Percentiles rank a stretch among this genome's conserved stretches.
These are phyloP conservation scores for Cariama cristata DNA, from an alignment of 2,113 vertebrate species.

Conservation along the genomic window DNA sequence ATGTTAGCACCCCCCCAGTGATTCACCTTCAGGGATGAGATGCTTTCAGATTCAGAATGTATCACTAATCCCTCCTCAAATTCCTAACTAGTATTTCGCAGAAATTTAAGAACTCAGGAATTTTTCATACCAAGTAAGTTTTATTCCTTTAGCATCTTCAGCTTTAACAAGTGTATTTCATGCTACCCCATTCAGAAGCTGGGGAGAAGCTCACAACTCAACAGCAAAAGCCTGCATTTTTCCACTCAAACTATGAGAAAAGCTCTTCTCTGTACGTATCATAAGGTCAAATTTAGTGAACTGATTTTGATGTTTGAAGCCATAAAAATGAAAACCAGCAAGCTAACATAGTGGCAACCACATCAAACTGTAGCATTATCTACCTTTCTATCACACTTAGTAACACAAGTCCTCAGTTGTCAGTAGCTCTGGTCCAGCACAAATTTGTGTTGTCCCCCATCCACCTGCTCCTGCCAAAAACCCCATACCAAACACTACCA, in stretches of 20 bases:
- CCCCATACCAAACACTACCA: background rate
- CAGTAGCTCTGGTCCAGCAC: accelerated
- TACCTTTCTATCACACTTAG: background rate
- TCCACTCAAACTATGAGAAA: background rate
- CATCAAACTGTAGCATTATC: background rate
- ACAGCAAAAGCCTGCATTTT: background rate
- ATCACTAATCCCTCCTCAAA: background rate
- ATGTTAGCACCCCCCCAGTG: background rate
- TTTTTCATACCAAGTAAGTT: background rate
- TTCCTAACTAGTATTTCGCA: background rate
- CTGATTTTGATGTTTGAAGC: background rate
- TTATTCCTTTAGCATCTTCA: background rate
- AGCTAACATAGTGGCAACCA: background rate
- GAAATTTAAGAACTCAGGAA: background rate
- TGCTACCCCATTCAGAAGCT: background rate
- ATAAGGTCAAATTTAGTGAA: background rate
- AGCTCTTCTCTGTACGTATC: background rate
- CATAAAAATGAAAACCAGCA: background rate
- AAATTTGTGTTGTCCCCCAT: accelerated
- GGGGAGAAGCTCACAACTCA: background rate
- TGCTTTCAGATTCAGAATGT: background rate
- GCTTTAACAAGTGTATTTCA: background rate
- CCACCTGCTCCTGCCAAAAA: background rate
- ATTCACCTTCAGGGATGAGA: background rate
- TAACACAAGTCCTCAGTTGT: background rate